Evolutionary conservation across 2,888 invertebrate genomes (phyloP), one percentile per base, ranked within the genome.

Genomic region (Melinaea marsaeus): DNA sequence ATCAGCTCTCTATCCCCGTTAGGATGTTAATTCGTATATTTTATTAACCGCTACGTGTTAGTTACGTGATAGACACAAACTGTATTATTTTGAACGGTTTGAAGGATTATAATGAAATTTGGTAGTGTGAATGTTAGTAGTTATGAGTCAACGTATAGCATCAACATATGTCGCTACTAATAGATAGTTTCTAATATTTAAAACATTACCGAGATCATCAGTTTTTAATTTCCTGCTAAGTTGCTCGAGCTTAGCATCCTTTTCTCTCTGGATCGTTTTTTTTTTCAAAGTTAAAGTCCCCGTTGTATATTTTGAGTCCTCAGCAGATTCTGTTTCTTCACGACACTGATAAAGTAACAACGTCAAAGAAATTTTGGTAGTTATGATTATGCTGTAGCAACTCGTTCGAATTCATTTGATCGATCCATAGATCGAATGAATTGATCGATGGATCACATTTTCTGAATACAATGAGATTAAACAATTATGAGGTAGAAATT

Each of bases 171-270:
- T 22, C 22, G 22, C 22, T 22, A 22, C 22, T 22, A 22, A 22
- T 22, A 22, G 22, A 22, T 22, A 22, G 22, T 22, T 22, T 22
- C 22, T 22, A 22, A 22, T 22, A 22, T 56, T 13, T 35, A 4
- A 13, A 58, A 55, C 35, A 22, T 64, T 84, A 97, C 97, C 94
- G 88, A 99, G 98, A 88, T 99, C 99, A 80, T 99, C 99, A 35
- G 99, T 99, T 84, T 98, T 97, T 46, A 99, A 90, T 82, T 98
- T 98, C 85, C 96, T 98, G 80, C 97, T 94, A 77, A 99, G 92
- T 83, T 97, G 95, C 78, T 99, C 98, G 94, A 99, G 95, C 85
- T 98, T 97, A 46, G 95, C 93, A 82, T 98, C 97, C 46, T 94
- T 92, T 77, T 97, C 97, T 70, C 94, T 94, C 72, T 73, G 73